Evolutionary conservation across 2,888 invertebrate species (phyloP), one percentile per base, ranked within the genome.

Genomic region (Yponomeuta sedellus): DNA sequence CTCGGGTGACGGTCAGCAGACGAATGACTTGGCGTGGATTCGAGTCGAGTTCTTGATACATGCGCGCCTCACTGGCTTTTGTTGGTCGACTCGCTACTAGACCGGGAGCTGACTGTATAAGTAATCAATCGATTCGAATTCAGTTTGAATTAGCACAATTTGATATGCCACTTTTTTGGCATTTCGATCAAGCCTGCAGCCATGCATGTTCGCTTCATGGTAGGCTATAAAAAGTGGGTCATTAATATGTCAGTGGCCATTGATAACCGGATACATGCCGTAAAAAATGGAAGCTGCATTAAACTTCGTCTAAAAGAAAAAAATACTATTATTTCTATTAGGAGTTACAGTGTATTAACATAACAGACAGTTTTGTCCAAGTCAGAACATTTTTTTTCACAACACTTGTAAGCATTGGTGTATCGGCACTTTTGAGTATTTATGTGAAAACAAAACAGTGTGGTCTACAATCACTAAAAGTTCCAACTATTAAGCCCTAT

Each of bases 1-100:
- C 70, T 73, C 76, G 78, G 77, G 80, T 84, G 78, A 75, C 76
- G 75, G 81, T 74, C 76, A 77, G 77, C 78, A 79, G 79, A 80
- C 83, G 88, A 89, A 82, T 89, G 87, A 66, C 40, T 64, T 34
- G 28, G 22, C 64, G 72, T 73, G 39, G 56, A 20, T 64, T 34
- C 28, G 22, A 61, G 72, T 73, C 57, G 56, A 20, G 58, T 65
- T 66, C 16, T 56, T 25, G 19, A 52, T 52, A 52, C 44, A 52
- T 16, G 16, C 44, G 44, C 44, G 61, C 34, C 22, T 67, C 28
- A 22, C 22, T 25, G 59, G 59, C 59, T 59, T 59, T 59, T 59
- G 59, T 59, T 25, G 59, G 59, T 59, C 59, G 59, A 20, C 59
- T 20, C 44, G 59, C 59, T 22, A 22, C 59, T 59, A 59, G 59